These are phyloP conservation scores for Thermophis baileyi DNA, from an alignment of 2,113 vertebrate genomes.

Conservation along the genomic window DNA sequence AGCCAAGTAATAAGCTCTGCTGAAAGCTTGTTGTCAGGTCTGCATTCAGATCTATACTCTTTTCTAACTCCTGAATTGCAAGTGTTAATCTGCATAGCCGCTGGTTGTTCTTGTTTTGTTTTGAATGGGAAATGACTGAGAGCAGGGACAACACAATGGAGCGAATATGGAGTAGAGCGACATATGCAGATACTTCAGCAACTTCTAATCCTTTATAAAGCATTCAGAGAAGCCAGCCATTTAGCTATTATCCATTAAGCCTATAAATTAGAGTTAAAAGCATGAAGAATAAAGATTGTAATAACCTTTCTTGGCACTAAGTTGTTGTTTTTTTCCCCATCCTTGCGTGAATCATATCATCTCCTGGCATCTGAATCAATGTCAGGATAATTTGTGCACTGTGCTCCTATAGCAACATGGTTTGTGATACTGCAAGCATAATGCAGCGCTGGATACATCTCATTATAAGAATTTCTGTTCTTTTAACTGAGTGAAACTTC, in stretches of 20 bases:
- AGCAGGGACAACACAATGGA: neutral
- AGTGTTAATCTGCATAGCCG: neutral
- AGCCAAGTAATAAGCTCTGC: constrained; percentile 22
- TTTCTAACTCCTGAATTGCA: neutral
- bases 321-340: neutral
- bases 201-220: neutral
- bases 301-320: neutral
- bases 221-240: neutral
- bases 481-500: neutral
- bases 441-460: neutral
- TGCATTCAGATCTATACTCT: neutral
- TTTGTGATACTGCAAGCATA: neutral
- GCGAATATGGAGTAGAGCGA: neutral
- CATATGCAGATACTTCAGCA: neutral
- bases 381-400: neutral
- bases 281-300: neutral
- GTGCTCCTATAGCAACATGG: neutral
- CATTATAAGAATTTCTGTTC: neutral
- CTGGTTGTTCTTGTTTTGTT: neutral
- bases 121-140: neutral
- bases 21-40: neutral
- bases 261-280: neutral
- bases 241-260: neutral
- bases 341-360: neutral
- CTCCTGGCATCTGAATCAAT: neutral